phyloP scores from a whole-genome alignment of 2,888 invertebrate genomes.

The Thereva unica region DNA sequence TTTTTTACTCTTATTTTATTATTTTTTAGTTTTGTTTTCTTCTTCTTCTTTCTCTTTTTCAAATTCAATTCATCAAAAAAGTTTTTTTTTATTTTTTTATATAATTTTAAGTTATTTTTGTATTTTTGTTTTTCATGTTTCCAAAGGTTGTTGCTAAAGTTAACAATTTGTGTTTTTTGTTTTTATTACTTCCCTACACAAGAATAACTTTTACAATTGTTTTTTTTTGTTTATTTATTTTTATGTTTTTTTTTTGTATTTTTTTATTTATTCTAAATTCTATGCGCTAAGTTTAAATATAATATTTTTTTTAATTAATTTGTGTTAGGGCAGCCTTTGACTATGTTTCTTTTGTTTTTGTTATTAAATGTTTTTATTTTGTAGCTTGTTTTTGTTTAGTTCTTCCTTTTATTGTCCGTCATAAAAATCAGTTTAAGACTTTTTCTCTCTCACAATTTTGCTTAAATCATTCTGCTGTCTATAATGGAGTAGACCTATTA shows the following conservation, averaged over 20 bases:
- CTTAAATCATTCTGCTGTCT: too few species aligned
- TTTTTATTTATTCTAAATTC: slow-evolving; percentile 11
- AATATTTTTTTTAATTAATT: slow-evolving; percentile 6
- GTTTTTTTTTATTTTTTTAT: slow-evolving; percentile 26
- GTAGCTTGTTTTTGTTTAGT: too few species aligned
- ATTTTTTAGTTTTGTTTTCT: slow-evolving; percentile 31
- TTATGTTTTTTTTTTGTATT: slow-evolving; percentile 18
- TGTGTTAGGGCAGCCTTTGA: slow-evolving; percentile 25
- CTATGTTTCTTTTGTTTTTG: slow-evolving; percentile 2
- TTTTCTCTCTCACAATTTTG: too few species aligned
- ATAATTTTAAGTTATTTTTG: slow-evolving; percentile 22
- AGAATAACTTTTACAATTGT: slow-evolving; percentile 5
- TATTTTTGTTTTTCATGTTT: slow-evolving; percentile 29
- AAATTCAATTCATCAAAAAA: slow-evolving; percentile 12
- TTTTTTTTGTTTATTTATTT: slow-evolving; percentile 26
- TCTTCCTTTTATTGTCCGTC: too few species aligned
- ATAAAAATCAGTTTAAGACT: too few species aligned
- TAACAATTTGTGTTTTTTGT: slow-evolving; percentile 16
- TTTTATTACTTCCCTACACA: slow-evolving; percentile 9
- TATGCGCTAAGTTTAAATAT: slow-evolving; percentile 3
- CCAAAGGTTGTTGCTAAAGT: slow-evolving; percentile 16
- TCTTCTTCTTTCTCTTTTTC: not conserved
- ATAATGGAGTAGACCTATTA: too few species aligned
- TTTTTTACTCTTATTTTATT: slow-evolving; percentile 19
- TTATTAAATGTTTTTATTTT: not conserved